Base-by-base conservation (phyloP, 2,888 invertebrate species). In the Neelides folsomi region DNA sequence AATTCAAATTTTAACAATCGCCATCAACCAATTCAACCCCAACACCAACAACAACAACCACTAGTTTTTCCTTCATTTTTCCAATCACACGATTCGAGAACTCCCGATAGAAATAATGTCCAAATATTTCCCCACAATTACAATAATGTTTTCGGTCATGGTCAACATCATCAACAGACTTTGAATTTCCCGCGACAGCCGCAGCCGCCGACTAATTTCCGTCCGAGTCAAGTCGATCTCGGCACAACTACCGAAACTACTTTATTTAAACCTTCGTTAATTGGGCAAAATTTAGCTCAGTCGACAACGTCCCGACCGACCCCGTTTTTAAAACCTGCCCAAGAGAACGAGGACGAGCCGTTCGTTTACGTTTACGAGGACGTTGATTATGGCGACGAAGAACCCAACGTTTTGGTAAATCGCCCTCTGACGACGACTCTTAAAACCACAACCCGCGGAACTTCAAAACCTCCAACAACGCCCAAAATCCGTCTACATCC, bases 291-390 rank as follows among this genome's bases (percentile, higher is more conserved):
- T 27, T 7, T 27, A 3, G 27, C 27, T 27, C 27, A 27, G 7
- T 27, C 27, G 4, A 27, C 27, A 27, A 27, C 27, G 3, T 27
- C 27, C 3, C 27, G 27, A 3, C 27, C 27, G 7, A 27, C 27
- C 27, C 27, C 27, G 4, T 27, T 27, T 7, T 27, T 16, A 37
- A 35, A 8, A 15, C 7, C 36, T n/a, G 13, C 39, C 6, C 13
- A 42, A 27, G 43, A 41, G 35, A 13, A 48, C 8, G 16, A 49
- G 10, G 36, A 37, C 27, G 19, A 61, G 19, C 59, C 58, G 12
- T 62, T 57, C 36, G 57, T 62, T 16, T 64, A 64, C 20, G 62
- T 64, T 1, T 64, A 64, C 40, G 64, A 64, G 27, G 62, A 64
- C 49, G 57, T 54, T n/a, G 64, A 64, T 43, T 62, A 64, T 47